Base-by-base conservation (phyloP, 2,888 invertebrate species). In the Conops quadrifasciatus region DNA sequence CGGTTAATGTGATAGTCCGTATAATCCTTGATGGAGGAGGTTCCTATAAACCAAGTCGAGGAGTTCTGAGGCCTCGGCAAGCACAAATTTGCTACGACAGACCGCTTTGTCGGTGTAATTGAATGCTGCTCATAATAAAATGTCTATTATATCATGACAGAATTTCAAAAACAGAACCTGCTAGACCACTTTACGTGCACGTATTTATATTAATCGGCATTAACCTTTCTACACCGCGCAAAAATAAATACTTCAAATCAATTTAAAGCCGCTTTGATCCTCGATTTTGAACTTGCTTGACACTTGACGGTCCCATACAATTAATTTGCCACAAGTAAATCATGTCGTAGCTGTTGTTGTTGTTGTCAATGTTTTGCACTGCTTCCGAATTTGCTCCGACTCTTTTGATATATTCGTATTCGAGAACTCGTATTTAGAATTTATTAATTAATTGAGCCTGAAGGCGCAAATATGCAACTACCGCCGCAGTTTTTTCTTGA, bases 361-460 rank as follows among this genome's bases (percentile, higher is more conserved):
- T n/a, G n/a, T n/a, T n/a, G n/a, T n/a, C n/a, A 36, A 49, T 45
- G 11, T 47, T 60, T 26, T 59, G 24, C n/a, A 26, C 19, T 51
- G 15, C 28, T 51, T 28, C 51, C 7, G n/a, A n/a, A n/a, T 26
- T 30, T 59, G n/a, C 13, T 56, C 21, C 16, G 16, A 15, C 45
- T 47, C 15, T 45, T 63, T 49, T 21, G 49, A 24, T 16, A 19
- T 11, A 15, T 49, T 19, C 11, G 49, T 19, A 49, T 5, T 49
- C 9, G 45, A 19, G 4, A n/a, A 11, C 53, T 21, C 19, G 21
- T 26, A 19, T 16, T 58, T 58, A 58, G 26, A 11, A 63, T 63
- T 51, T 43, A 45, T 68, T 49, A 68, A 68, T 68, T 68, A 68
- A 68, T 68, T 68, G 51, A 67, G 58, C 43, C 67, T 47, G 47